phyloP scores from a whole-genome alignment of 2,888 invertebrate species.

The Drosophila paranaensis region DNA sequence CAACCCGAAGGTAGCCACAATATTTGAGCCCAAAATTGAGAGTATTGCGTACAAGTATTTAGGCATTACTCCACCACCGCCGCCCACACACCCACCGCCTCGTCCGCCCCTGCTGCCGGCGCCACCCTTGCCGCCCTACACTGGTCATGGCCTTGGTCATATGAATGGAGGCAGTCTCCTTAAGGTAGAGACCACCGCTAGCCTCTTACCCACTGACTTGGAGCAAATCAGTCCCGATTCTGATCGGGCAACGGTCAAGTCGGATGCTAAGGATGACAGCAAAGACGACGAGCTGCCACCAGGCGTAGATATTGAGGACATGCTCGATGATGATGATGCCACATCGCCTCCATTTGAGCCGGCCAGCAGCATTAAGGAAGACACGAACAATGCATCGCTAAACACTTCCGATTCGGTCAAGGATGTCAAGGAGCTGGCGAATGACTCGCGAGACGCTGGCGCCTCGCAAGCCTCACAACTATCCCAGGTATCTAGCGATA shows the following conservation, averaged over 20 bases:
- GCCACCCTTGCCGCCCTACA: conserved; percentile 76
- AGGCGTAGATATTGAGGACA: conserved; percentile 86
- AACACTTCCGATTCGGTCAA: conserved; percentile 62
- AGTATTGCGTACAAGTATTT: conserved; percentile 94
- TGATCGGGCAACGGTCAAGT: conserved; percentile 86
- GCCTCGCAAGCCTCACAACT: conserved; percentile 87
- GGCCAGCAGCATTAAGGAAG: conserved; percentile 85
- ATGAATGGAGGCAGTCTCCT: conserved; percentile 65
- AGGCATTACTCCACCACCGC: conserved; percentile 90
- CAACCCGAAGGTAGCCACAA: conserved; percentile 94
- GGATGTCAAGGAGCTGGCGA: conserved; percentile 57
- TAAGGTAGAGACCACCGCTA: conserved; percentile 82
- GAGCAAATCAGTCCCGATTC: conserved; percentile 94
- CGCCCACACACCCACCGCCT: conserved; percentile 76
- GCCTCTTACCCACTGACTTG: conserved; percentile 89
- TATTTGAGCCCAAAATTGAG: conserved; percentile 95
- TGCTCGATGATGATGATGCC: conserved; percentile 85
- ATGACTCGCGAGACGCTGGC: conserved; percentile 82
- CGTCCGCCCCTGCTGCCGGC: conserved; percentile 70
- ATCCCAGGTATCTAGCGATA: conserved; percentile 88
- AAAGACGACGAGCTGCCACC: conserved; percentile 80
- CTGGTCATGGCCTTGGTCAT: conserved; percentile 71
- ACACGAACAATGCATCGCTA: conserved; percentile 54
- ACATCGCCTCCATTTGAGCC: conserved; percentile 68
- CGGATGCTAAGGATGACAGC: conserved; percentile 77